A percentile compares a stretch with the other conserved stretches of the same genome.
Evolutionary conservation across 2,888 invertebrate genomes (phyloP).

Genomic region (Myathropa florea): DNA sequence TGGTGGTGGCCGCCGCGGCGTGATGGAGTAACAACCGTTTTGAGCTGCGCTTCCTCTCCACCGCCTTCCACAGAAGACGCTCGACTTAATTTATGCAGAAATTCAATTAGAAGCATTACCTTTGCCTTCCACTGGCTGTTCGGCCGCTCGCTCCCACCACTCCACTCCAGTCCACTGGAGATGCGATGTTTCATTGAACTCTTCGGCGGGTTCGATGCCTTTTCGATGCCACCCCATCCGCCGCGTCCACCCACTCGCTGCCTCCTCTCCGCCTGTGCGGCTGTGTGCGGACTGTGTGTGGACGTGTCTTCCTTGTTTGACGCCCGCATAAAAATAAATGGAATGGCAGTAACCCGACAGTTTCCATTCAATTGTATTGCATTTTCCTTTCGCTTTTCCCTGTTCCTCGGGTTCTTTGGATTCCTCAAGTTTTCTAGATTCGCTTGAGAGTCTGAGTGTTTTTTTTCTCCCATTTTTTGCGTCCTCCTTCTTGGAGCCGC

Average conservation of each 20-base stretch:
- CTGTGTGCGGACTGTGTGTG: neutral
- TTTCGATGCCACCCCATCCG: conserved; percentile 16
- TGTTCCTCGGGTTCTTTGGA: conserved; percentile 12
- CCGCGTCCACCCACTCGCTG: neutral
- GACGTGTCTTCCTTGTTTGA: conserved; percentile 66
- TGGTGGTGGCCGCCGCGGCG: neutral
- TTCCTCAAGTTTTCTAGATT: neutral
- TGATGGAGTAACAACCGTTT: conserved; percentile 6
- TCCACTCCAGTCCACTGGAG: neutral
- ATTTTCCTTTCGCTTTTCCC: conserved; percentile 70
- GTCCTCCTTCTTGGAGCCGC: conserved; percentile 2
- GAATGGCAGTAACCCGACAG: conserved; percentile 67
- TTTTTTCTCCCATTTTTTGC: conserved; percentile 18
- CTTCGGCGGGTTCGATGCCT: conserved; percentile 58
- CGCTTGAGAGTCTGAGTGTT: neutral
- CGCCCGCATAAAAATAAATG: conserved; percentile 70
- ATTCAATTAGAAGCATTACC: conserved; percentile 56
- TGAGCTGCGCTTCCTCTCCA: neutral
- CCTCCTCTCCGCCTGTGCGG: neutral
- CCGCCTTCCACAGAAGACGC: neutral
- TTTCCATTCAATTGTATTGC: conserved; percentile 69
- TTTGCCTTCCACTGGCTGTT: neutral
- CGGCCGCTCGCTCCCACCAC: neutral
- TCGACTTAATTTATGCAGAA: conserved; percentile 60
- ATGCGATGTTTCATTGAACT: conserved; percentile 59